Evolutionary conservation across 2,113 vertebrate genomes (phyloP).

Genomic region (Pedionomus torquatus): DNA sequence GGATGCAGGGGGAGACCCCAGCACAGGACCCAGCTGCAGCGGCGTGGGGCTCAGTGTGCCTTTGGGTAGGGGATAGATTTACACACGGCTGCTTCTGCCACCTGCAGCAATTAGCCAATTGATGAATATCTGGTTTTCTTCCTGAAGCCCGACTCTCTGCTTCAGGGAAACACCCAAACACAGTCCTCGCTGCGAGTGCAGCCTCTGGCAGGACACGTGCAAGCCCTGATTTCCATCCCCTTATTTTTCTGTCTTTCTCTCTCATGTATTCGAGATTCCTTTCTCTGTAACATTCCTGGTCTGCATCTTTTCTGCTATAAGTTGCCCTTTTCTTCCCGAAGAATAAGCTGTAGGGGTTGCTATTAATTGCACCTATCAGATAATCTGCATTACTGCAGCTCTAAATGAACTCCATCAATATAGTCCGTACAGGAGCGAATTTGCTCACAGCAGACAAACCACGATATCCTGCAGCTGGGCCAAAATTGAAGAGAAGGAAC

Average conservation of each 20-base stretch:
- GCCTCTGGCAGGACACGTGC: background rate
- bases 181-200: background rate
- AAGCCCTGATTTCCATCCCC: background rate
- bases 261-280: background rate
- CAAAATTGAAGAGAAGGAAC: background rate
- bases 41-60: rapidly evolving
- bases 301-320: background rate
- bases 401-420: background rate
- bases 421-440: background rate
- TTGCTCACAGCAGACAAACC: background rate
- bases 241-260: background rate
- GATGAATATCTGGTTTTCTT: background rate
- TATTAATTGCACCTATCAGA: background rate
- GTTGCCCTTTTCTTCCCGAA: background rate
- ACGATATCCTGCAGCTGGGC: background rate
- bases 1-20: background rate
- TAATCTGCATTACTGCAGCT: background rate
- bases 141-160: background rate
- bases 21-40: background rate
- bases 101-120: background rate
- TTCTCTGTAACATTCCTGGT: background rate
- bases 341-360: background rate
- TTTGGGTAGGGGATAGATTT: too few species aligned
- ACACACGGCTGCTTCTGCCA: background rate
- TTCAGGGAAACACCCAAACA: background rate